Evolutionary conservation across 2,113 vertebrate genomes (phyloP), one percentile per base, ranked within the genome.

Genomic region (Callipepla squamata): DNA sequence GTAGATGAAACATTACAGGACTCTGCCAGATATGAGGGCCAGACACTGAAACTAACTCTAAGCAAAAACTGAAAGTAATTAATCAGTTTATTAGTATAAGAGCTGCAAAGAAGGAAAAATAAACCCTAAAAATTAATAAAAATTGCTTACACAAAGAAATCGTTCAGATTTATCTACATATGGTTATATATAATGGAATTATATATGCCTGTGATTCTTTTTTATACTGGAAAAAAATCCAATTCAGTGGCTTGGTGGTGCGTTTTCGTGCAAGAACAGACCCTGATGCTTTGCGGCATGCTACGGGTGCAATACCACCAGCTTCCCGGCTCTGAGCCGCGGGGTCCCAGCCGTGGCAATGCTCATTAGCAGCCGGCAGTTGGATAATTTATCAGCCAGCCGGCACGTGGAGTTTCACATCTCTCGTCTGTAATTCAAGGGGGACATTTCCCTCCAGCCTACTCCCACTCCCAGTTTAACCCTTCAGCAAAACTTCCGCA

Each of bases 311-410:
- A 53, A 18, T 65, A 85, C 40, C 47, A 1, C 34, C n/a, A 45
- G 20, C 59, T 69, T 51, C 32, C 69, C 32, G 45, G 20, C 7
- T 55, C 59, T 23, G 47, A 80, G 55, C 69, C 61, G 16, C 5
- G 2, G 44, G 30, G n/a, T 85, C 68, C 44, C 61, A 83, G 65
- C 28, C 4, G 1, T 61, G 30, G 42, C 47, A 72, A 34, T 66
- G 32, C 28, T 85, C 73, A 85, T 92, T 88, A 86, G 32, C 62
- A 92, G 14, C 80, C 28, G 74, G 73, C 48, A 94, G 68, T 47
- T 88, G 80, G 87, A 72, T 70, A 66, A 96, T 82, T 92, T 62
- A 80, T 85, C 66, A 94, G 73, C 45, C 72, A 87, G 42, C 26
- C 30, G 7, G 74, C 28, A 68, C 1, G 0, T 0, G 0, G 32